Conservation (phyloP, 30 jellyfish, hydroid and myxozoan genomes). For the Nemopilema nomurai region DNA sequence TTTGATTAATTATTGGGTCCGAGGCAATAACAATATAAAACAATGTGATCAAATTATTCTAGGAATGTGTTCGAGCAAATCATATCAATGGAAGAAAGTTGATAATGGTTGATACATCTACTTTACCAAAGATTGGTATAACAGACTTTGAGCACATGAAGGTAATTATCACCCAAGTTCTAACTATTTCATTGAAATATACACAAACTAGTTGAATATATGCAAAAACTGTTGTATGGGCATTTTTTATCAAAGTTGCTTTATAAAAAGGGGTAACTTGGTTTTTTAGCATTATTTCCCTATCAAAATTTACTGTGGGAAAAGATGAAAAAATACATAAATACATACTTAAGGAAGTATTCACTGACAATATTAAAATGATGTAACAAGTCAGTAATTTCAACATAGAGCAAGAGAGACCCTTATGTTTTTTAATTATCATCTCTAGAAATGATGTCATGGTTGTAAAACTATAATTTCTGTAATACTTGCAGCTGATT, state of each 20-base stretch:
- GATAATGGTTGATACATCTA: constrained; percentile 72
- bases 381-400: not conserved
- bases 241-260: no score
- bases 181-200: not conserved
- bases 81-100: constrained; percentile 73
- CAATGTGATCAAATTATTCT: not conserved
- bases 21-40: not conserved
- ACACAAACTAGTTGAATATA: not conserved
- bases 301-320: not conserved
- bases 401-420: not conserved
- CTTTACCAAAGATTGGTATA: constrained; percentile 85
- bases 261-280: no score
- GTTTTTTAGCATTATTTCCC: no score
- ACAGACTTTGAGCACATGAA: constrained; percentile 79
- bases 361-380: no score
- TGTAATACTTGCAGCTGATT: constrained; percentile 30
- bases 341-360: no score
- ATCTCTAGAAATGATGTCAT: not conserved
- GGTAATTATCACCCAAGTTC: constrained; percentile 28
- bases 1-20: no score
- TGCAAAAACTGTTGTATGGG: no score
- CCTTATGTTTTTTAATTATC: not conserved
- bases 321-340: no score
- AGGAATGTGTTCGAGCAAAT: constrained; percentile 54
- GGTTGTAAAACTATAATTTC: no score